Conservation (phyloP, 2,113 vertebrate species). For the Microcebus ravelobensis region DNA sequence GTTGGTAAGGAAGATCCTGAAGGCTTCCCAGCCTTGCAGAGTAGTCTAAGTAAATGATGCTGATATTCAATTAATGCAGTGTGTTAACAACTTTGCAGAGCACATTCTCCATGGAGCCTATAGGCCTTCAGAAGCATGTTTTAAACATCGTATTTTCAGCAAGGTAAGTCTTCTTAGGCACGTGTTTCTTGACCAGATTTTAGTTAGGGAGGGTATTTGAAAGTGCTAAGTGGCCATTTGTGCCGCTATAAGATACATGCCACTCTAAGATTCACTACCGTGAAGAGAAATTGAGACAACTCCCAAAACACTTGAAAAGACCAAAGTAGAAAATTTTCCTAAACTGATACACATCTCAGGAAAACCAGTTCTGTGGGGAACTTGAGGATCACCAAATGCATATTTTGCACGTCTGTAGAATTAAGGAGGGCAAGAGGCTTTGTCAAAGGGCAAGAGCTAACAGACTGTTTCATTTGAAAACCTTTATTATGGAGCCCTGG, state of each 20-base stretch:
- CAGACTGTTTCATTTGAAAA: background rate
- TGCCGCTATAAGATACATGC: background rate
- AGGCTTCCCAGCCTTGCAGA: background rate
- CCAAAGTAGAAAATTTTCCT: background rate
- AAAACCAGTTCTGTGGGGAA: background rate
- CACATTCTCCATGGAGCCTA: background rate
- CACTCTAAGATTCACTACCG: background rate
- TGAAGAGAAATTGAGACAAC: background rate
- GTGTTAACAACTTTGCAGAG: background rate
- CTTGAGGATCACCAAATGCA: background rate
- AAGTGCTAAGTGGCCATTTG: background rate
- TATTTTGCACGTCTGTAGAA: background rate
- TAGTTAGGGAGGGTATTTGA: background rate
- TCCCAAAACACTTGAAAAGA: slow-evolving; percentile 18
- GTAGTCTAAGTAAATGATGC: background rate
- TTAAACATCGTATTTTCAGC: background rate
- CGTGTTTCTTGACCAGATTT: background rate
- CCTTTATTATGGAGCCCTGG: background rate
- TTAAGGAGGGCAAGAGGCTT: background rate
- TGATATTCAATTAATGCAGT: background rate
- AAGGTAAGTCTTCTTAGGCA: background rate
- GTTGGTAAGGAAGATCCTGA: background rate
- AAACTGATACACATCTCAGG: background rate
- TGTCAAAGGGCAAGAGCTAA: background rate
- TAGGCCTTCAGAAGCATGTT: background rate